Percentiles rank a stretch among this genome's conserved stretches.
These are phyloP conservation scores for Dendrolimus pini DNA, from an alignment of 2,888 invertebrate genomes.

Conservation along the genomic window DNA sequence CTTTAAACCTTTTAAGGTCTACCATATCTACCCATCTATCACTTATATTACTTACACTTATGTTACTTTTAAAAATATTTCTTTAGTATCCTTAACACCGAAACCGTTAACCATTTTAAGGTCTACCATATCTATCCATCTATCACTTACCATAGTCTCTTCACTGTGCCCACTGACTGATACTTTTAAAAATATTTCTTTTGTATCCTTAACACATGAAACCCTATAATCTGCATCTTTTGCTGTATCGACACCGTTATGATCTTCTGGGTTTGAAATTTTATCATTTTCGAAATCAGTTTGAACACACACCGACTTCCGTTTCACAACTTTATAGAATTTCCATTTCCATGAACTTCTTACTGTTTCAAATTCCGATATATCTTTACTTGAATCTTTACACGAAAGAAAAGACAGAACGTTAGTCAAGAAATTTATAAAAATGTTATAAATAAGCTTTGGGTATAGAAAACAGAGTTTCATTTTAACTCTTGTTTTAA, in stretches of 20 bases:
- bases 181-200: background rate
- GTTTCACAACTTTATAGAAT: background rate
- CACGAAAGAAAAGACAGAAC: background rate
- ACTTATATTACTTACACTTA: too few species aligned
- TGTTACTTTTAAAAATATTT: too few species aligned
- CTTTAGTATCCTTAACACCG: too few species aligned
- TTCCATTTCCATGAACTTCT: background rate
- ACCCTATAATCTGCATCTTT: too few species aligned
- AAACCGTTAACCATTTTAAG: too few species aligned
- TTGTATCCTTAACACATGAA: too few species aligned
- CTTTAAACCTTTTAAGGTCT: too few species aligned
- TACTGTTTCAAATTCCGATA: background rate
- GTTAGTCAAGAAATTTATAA: background rate
- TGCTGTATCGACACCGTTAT: background rate
- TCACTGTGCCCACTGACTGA: background rate
- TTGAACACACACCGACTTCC: background rate
- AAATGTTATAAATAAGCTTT: too few species aligned
- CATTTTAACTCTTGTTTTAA: too few species aligned
- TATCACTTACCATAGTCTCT: background rate
- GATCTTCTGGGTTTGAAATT: background rate
- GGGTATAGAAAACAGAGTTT: too few species aligned
- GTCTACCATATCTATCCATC: too few species aligned
- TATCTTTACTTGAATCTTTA: background rate
- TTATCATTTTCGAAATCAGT: background rate
- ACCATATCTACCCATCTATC: too few species aligned